Percentiles rank a stretch among this genome's conserved stretches.
Evolutionary conservation across 1,140 invertebrate species (phyloP).

Genomic region (Drosophila arawakana): DNA sequence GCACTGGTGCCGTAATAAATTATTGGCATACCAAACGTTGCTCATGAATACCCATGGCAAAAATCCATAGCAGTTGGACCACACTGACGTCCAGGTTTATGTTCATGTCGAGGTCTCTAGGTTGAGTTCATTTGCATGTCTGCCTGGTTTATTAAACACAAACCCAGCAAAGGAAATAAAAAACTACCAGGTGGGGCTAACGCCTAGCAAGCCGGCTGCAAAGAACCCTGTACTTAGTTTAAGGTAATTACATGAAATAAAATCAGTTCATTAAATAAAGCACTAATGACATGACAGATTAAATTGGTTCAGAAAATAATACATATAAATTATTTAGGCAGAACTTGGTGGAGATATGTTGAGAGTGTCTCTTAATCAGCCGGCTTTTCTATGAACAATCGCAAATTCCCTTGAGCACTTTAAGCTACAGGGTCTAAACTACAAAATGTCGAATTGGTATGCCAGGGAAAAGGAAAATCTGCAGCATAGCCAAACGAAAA

Average conservation of each 20-base stretch:
- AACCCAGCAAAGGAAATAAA: conserved; percentile 17
- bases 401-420: too few species aligned
- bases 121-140: conserved; percentile 50
- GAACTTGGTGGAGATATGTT: too few species aligned
- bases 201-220: too few species aligned
- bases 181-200: background rate
- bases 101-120: conserved; percentile 7
- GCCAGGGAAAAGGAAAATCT: conserved; percentile 28
- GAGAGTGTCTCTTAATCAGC: too few species aligned
- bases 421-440: background rate
- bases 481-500: conserved; percentile 37
- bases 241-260: background rate
- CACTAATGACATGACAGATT: too few species aligned
- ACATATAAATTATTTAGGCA: too few species aligned
- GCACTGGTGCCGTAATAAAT: conserved; percentile 38
- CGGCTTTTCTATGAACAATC: too few species aligned
- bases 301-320: background rate
- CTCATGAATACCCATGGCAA: conserved; percentile 46
- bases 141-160: conserved; percentile 43
- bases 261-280: background rate
- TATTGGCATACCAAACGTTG: conserved; percentile 41
- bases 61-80: conserved; percentile 26
- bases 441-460: background rate
- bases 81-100: conserved; percentile 11
- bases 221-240: too few species aligned